phyloP scores from a whole-genome alignment of 2,797 vertebrate genomes.

The Coreius guichenoti region DNA sequence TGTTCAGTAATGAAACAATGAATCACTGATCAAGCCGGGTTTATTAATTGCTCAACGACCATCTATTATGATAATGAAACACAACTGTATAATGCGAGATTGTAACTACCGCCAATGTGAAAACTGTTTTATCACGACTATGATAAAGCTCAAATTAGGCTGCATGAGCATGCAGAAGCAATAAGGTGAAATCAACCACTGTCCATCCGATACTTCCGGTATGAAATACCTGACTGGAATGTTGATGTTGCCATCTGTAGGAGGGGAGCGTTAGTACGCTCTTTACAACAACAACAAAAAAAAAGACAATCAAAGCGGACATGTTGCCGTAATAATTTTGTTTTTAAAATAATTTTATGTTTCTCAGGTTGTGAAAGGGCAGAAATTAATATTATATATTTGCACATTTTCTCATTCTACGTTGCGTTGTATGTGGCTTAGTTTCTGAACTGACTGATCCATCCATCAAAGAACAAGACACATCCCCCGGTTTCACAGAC shows the following conservation, averaged over 20 bases:
- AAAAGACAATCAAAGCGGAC: not conserved
- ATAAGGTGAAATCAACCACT: slow-evolving; percentile 2
- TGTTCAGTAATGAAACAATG: slow-evolving; percentile 9
- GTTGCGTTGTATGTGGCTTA: not conserved
- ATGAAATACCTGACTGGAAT: not conserved
- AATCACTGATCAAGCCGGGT: not conserved
- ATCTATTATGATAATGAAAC: not conserved
- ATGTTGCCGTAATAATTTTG: not conserved
- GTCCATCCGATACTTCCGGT: slow-evolving; percentile 23
- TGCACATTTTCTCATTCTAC: too few species aligned
- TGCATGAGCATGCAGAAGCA: not conserved
- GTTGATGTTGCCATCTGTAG: not conserved
- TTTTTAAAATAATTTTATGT: not conserved
- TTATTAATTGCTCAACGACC: not conserved
- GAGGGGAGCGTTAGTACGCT: not conserved
- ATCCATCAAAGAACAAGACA: too few species aligned
- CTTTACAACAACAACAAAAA: not conserved
- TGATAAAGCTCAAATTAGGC: not conserved
- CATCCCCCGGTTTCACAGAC: too few species aligned
- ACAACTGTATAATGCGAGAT: too few species aligned
- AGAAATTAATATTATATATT: not conserved
- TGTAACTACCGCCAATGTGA: not conserved
- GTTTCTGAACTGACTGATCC: not conserved
- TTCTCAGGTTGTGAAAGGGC: not conserved
- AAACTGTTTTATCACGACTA: not conserved